phyloP scores from a whole-genome alignment of 2,888 invertebrate species.

The Troilus luridus region DNA sequence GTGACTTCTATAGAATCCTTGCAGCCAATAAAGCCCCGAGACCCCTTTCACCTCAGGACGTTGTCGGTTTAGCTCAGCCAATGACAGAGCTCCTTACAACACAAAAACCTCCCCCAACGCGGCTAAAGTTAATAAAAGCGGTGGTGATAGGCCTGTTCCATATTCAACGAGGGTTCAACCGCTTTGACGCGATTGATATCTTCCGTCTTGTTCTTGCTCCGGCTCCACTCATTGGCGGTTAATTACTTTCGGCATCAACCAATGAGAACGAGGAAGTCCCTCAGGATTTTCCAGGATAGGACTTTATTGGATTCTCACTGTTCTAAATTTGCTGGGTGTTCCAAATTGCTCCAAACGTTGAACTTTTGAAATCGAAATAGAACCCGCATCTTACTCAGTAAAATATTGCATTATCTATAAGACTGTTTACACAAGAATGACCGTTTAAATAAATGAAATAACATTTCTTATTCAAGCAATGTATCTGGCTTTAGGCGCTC shows the following conservation, averaged over 20 bases:
- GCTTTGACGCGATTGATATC: constrained; percentile 48
- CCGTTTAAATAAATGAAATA: no score
- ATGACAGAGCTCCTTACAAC: neutral
- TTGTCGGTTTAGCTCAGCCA: neutral
- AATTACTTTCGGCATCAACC: constrained; percentile 15
- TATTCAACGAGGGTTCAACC: constrained; percentile 45
- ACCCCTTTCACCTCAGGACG: neutral
- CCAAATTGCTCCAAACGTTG: neutral
- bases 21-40: neutral
- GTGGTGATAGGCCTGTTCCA: constrained; percentile 30
- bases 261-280: neutral
- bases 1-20: neutral
- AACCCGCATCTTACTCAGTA: neutral
- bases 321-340: neutral
- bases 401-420: neutral
- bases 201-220: constrained; percentile 35
- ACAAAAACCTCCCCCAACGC: constrained; percentile 40
- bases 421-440: no score
- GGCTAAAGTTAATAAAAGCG: constrained; percentile 41
- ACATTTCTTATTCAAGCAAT: no score
- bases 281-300: neutral
- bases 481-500: no score
- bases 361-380: neutral
- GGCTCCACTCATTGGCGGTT: constrained; percentile 33
- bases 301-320: constrained; percentile 1